Base-by-base conservation (phyloP, 2,888 invertebrate species). In the Notodonta dromedarius region DNA sequence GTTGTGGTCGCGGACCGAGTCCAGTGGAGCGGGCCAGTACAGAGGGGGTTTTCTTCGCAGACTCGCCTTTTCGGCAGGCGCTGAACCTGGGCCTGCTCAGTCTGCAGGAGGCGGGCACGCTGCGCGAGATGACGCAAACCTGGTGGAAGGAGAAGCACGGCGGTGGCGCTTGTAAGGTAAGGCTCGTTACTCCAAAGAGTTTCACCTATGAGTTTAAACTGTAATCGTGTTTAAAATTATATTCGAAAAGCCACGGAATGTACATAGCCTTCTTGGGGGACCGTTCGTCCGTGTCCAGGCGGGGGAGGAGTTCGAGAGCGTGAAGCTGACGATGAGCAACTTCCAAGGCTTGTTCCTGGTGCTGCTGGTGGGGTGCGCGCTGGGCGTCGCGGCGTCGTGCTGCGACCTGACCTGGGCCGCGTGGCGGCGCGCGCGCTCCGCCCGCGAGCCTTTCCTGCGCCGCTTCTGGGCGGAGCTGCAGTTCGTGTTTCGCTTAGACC, bases 111-210 rank as follows among this genome's bases (percentile, higher is more conserved):
- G 95, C 95, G 61, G 98, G 98, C 32, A 94, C 94, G 66, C 94
- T 98, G 64, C 95, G 95, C 24, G 94, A 94, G 73, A 94, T 98
- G 90, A 97, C 98, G 89, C 95, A 96, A 62, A 96, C 96, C 82
- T 98, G 98, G 98, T 98, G 98, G 98, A 96, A 96, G 82, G 96
- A 97, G 87, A 96, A 96, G 87, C 94, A 96, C 69, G 97, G 96
- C 14, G 96, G 96, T 48, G 96, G 96, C 60, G 95, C 95, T 51
- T 96, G 96, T 84, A 91, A 94, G 87, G 96, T 96, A 88, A 24
- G 52, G 32, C 11, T 16, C 35, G 16, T 9, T 12, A 13, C 12
- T 13, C 9, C 16, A 42, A 11, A 12, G 3, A 7, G 9, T 12
- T 42, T 42, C 42, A 11, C 42, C 42, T 11, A 12, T 42, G 9